phyloP scores from a whole-genome alignment of 2,888 invertebrate species.

The Cabera pusaria region DNA sequence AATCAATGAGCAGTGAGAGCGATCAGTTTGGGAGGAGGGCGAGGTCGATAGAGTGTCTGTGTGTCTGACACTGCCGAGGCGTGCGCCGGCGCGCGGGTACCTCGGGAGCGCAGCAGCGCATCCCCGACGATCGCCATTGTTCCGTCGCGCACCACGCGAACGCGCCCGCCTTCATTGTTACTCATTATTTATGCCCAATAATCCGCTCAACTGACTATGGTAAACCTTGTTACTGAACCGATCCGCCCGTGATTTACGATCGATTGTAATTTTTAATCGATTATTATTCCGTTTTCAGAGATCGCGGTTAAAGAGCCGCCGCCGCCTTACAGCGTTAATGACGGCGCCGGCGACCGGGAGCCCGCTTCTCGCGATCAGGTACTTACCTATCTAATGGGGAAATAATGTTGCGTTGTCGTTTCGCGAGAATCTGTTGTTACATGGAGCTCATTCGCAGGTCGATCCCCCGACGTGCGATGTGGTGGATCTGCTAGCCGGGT shows the following conservation, averaged over 20 bases:
- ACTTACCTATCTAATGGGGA: slow-evolving; percentile 32
- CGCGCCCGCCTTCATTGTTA: slow-evolving; percentile 50
- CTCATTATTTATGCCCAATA: slow-evolving; percentile 57
- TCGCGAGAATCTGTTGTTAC: slow-evolving; percentile 6
- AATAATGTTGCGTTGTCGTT: slow-evolving; percentile 18
- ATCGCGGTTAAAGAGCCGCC: slow-evolving; percentile 66
- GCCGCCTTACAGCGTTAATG: slow-evolving; percentile 69
- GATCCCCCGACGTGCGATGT: slow-evolving; percentile 57
- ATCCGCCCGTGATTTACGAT: slow-evolving; percentile 45
- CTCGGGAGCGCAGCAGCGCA: slow-evolving; percentile 49
- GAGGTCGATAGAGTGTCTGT: background rate
- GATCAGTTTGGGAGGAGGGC: slow-evolving; percentile 7
- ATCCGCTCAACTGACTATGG: slow-evolving; percentile 56
- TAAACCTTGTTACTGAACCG: slow-evolving; percentile 53
- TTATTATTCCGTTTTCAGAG: slow-evolving; percentile 59
- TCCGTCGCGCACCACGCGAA: slow-evolving; percentile 25
- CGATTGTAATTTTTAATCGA: slow-evolving; percentile 51
- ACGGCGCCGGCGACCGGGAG: slow-evolving; percentile 40
- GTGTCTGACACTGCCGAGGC: slow-evolving; percentile 4
- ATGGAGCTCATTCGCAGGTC: slow-evolving; percentile 43
- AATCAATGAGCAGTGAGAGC: background rate
- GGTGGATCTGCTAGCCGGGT: slow-evolving; percentile 68
- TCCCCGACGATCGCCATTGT: slow-evolving; percentile 42
- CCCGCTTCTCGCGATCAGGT: slow-evolving; percentile 47
- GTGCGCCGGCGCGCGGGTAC: slow-evolving; percentile 38